These are phyloP conservation scores for Pangasius macronema DNA, from an alignment of 2,797 vertebrate species.

Conservation along the genomic window DNA sequence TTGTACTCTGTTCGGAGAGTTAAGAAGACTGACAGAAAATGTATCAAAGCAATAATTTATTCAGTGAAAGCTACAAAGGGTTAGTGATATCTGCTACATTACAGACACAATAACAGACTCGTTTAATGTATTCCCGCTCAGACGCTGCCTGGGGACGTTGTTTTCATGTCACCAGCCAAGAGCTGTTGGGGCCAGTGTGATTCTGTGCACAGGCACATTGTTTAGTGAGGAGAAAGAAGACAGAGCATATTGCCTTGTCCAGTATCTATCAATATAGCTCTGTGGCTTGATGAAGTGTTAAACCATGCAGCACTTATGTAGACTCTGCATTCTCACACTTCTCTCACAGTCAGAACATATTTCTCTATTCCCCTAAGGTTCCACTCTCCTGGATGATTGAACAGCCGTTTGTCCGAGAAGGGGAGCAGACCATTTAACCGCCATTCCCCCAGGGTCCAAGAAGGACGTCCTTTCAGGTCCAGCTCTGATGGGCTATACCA, in stretches of 20 bases:
- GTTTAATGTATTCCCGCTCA: constrained; percentile 54
- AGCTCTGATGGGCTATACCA: background rate
- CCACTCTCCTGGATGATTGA: constrained; percentile 70
- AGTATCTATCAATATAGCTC: constrained; percentile 49
- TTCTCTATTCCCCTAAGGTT: constrained; percentile 62
- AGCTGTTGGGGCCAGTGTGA: constrained; percentile 41
- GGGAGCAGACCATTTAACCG: constrained; percentile 72
- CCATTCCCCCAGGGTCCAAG: constrained; percentile 59
- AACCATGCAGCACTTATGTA: constrained; percentile 58
- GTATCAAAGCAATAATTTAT: constrained; percentile 47
- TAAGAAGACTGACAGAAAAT: constrained; percentile 46
- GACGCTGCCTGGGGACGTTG: constrained; percentile 51
- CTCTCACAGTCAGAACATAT: constrained; percentile 58
- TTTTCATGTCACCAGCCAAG: constrained; percentile 57
- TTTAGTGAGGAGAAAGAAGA: constrained; percentile 34
- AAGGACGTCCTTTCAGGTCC: constrained; percentile 46
- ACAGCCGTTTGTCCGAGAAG: constrained; percentile 65
- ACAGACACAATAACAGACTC: constrained; percentile 48
- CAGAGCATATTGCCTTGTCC: constrained; percentile 36
- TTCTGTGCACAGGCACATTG: constrained; percentile 41
- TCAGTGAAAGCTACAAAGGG: constrained; percentile 43
- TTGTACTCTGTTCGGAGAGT: constrained; percentile 10
- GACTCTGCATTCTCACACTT: constrained; percentile 56
- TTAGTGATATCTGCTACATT: constrained; percentile 55
- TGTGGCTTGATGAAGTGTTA: constrained; percentile 48